phyloP scores from a whole-genome alignment of 2,797 vertebrate species.

The Myotis findleyi region DNA sequence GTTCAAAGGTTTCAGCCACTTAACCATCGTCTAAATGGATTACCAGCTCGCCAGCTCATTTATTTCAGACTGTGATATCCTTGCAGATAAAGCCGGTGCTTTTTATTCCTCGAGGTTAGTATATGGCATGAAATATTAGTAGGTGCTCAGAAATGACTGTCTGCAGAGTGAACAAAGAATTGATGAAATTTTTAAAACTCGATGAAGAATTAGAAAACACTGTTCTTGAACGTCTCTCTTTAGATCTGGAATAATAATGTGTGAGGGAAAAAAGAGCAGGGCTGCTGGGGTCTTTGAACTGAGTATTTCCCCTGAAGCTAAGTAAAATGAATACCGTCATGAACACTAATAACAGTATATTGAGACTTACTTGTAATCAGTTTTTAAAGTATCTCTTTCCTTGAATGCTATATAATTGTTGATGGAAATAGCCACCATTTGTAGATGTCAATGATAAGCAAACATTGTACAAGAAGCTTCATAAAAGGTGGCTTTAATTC shows the following conservation, averaged over 20 bases:
- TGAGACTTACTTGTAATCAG: neutral
- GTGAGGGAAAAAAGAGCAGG: neutral
- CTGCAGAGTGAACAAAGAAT: neutral
- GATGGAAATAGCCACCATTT: neutral
- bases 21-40: neutral
- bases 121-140: neutral
- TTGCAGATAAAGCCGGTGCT: neutral
- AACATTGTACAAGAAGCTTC: slow-evolving; percentile 28
- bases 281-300: slow-evolving; percentile 10
- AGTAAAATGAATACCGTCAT: neutral
- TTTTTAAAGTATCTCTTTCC: neutral
- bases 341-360: neutral
- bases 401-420: neutral
- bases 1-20: slow-evolving; percentile 29
- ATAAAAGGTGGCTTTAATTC: slow-evolving; percentile 49
- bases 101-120: neutral
- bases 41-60: neutral
- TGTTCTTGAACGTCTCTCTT: neutral
- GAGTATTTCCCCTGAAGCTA: neutral
- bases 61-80: neutral
- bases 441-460: neutral
- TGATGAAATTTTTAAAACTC: neutral
- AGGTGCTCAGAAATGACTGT: neutral
- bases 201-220: neutral
- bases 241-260: neutral